Conservation (phyloP, 1,140 invertebrate genomes). For the Brachionus manjavacas region DNA sequence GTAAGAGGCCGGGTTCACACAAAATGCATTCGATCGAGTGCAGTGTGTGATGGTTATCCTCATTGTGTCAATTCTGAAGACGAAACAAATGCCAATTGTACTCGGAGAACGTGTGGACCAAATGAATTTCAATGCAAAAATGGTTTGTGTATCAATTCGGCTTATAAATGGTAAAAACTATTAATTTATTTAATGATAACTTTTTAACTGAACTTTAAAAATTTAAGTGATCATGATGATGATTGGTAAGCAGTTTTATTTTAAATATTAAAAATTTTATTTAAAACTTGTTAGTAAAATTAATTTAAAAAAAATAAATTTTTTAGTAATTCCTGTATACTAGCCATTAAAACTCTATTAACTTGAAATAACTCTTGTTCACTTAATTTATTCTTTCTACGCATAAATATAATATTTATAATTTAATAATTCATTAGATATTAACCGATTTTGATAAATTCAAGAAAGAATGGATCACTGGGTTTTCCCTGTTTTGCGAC, state of each 20-base stretch:
- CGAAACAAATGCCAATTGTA: neutral
- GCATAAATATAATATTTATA: too few relatives aligned
- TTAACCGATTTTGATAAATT: too few relatives aligned
- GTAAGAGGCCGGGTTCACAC: constrained; percentile 63
- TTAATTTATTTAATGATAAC: too few relatives aligned
- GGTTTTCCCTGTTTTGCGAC: too few relatives aligned
- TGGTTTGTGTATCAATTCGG: constrained; percentile 75
- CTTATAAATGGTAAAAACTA: constrained; percentile 60
- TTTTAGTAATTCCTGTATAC: too few relatives aligned
- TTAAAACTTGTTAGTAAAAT: too few relatives aligned
- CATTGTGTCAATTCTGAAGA: constrained; percentile 30
- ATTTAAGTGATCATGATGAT: constrained; percentile 70
- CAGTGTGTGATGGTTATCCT: neutral
- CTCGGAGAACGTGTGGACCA: constrained; percentile 72
- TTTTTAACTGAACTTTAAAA: neutral
- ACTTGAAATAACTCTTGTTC: too few relatives aligned
- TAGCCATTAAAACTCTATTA: too few relatives aligned
- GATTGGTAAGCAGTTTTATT: constrained; percentile 62
- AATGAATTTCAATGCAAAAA: constrained; percentile 71
- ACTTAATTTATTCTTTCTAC: too few relatives aligned
- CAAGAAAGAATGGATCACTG: too few relatives aligned
- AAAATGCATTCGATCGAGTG: neutral
- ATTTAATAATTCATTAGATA: too few relatives aligned
- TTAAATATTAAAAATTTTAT: neutral
- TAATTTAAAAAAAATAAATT: too few relatives aligned